Base-by-base conservation (phyloP, 2,113 vertebrate species). In the Hemicordylus capensis region DNA sequence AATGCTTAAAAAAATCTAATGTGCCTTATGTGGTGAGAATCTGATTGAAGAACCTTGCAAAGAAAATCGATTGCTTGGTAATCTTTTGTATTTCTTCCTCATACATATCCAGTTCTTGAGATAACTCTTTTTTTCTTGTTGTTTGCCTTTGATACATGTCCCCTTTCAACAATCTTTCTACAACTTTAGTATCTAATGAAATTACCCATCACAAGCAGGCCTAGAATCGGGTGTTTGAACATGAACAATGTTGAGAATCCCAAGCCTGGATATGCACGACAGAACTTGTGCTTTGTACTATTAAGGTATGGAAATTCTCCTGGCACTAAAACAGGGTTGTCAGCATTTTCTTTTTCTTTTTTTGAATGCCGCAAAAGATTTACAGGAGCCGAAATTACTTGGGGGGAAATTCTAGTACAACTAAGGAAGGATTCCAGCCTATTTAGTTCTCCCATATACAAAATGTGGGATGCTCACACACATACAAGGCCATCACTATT, bases 21-120 rank as follows among this genome's bases (percentile, higher is more conserved):
- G 73, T 31, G 28, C 11, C 34, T 15, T 73, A 80, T 56, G 19
- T 79, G 28, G 24, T 83, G 37, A 86, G 74, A 48, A 37, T 74
- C 24, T 87, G 74, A 78, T 61, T 84, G 82, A 64, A 80, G 42
- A 84, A 76, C 72, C 73, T 89, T 46, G 48, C 64, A 28, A 72
- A 56, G 51, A 77, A 85, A 24, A 81, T 17, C 24, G 15, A 34
- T 89, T 54, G 34, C 46, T 81, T n/a, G 59, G 6, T 14, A 39
- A 81, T 63, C n/a, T 72, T 14, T 73, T 88, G 76, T 8, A 42
- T 80, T 69, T 61, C 42, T n/a, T 82, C 31, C 56, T 20, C 44
- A 26, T 69, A 67, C 63, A 70, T 26, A 17, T 44, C 39, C 31
- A 26, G 22, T 81, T 46, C 73, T 74, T 58, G 73, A 58, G 17